Evolutionary conservation across 2,113 vertebrate genomes (phyloP), one percentile per base, ranked within the genome.

Genomic region (Leptodactylus fuscus): DNA sequence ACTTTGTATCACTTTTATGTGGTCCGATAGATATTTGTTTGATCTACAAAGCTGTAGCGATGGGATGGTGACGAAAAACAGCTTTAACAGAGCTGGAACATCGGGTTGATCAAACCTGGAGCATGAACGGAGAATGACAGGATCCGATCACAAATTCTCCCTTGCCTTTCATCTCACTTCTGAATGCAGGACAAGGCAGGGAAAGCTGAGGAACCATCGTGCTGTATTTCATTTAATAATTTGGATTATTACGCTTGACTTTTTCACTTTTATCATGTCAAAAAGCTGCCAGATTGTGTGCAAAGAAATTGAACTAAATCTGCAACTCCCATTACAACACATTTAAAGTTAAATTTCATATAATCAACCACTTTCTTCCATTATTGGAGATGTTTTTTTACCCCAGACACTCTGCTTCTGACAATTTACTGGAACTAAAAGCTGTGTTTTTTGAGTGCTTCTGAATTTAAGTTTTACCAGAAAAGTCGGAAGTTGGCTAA

Each of bases 1-100:
- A 78, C 60, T 69, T 77, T 69, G 32, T 67, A 69, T 76, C 58
- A 60, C 83, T 85, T 85, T 85, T 65, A 85, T 85, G 83, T 77
- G 83, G 74, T 67, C 74, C 78, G 22, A 77, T 67, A 69, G 74
- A 44, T 8, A 46, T 78, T 24, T 53, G 51, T 85, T 85, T 85
- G 58, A 85, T 85, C 83, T 69, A 78, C 74, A 85, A 85, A 85
- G 82, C 83, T 60, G 32, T 44, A 58, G 46, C 27, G 22, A 48
- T 67, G 82, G 58, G 32, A 34, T 11, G 58, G 24, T 51, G 74
- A 85, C 22, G 3, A 62, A 53, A 75, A 78, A 46, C 74, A 78
- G 83, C 70, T 78, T 78, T 53, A 85, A 51, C 74, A 78, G 74
- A 76, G 48, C 74, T 69, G 83, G 46, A 77, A 85, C 83, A 46